These are phyloP conservation scores for Tetranychus urticae DNA, from an alignment of 1,140 invertebrate species.

Conservation along the genomic window DNA sequence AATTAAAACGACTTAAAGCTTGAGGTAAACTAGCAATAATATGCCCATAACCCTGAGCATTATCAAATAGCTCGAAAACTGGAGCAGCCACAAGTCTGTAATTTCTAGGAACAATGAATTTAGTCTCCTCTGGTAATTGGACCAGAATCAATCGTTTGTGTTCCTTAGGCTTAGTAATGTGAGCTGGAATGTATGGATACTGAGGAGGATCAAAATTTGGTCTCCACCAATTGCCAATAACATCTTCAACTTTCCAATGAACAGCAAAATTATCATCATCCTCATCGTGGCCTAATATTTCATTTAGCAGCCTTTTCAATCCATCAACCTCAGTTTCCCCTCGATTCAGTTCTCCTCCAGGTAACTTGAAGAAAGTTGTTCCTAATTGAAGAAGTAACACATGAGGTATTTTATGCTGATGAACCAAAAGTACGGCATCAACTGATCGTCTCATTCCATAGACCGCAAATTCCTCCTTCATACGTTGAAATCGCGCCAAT, in stretches of 20 bases:
- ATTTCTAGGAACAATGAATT: slow-evolving; percentile 97
- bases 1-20: slow-evolving; percentile 41
- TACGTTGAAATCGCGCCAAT: slow-evolving; percentile 84
- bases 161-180: slow-evolving; percentile 98
- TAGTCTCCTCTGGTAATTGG: slow-evolving; percentile 86
- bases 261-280: slow-evolving; percentile 68
- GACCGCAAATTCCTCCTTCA: slow-evolving; percentile 95
- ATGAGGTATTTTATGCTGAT: slow-evolving; percentile 93
- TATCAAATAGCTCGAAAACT: slow-evolving; percentile 94
- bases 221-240: slow-evolving; percentile 98
- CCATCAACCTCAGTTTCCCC: slow-evolving; percentile 96
- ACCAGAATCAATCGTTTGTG: slow-evolving; percentile 94
- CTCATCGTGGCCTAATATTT: slow-evolving; percentile 61
- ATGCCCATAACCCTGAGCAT: slow-evolving; percentile 94
- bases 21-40: slow-evolving; percentile 95
- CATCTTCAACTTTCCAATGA: slow-evolving; percentile 95
- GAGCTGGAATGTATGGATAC: slow-evolving; percentile 95
- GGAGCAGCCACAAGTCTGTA: slow-evolving; percentile 98
- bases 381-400: slow-evolving; percentile 88
- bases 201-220: slow-evolving; percentile 98
- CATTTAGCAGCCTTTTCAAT: slow-evolving; percentile 70
- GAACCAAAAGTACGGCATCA: slow-evolving; percentile 86
- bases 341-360: slow-evolving; percentile 88
- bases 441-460: slow-evolving; percentile 91
- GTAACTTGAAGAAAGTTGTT: slow-evolving; percentile 97